Percentiles rank a stretch among this genome's conserved stretches.
phyloP scores from a whole-genome alignment of 2,113 vertebrate genomes.

The Brachyistius frenatus region DNA sequence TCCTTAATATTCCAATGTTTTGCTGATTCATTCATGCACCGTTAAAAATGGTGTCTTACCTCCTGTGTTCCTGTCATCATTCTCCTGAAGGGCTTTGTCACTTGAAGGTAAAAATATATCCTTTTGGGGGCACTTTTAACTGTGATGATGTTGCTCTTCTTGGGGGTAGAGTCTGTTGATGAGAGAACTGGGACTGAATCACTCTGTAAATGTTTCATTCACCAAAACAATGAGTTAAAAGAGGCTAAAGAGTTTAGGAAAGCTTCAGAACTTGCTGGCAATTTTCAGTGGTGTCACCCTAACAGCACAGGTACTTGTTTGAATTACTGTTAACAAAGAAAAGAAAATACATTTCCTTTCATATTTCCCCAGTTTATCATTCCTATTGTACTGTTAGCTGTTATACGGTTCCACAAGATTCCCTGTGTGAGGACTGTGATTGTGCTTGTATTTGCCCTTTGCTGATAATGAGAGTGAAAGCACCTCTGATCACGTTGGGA shows the following conservation, averaged over 20 bases:
- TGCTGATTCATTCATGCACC: too few relatives aligned
- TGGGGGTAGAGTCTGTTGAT: too few relatives aligned
- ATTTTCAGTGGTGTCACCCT: neutral
- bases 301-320: neutral
- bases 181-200: too few relatives aligned
- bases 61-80: too few relatives aligned
- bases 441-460: constrained; percentile 11
- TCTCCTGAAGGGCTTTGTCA: too few relatives aligned
- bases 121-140: too few relatives aligned
- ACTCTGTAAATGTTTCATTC: too few relatives aligned
- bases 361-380: neutral
- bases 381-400: too few relatives aligned
- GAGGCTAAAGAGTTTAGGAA: neutral
- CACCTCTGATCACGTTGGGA: neutral
- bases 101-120: too few relatives aligned
- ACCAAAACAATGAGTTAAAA: neutral
- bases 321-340: neutral
- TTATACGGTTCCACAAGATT: neutral
- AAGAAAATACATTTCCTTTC: neutral
- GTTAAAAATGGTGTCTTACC: too few relatives aligned
- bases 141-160: too few relatives aligned
- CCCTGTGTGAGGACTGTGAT: neutral
- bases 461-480: neutral
- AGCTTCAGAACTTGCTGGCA: neutral
- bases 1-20: too few relatives aligned